A percentile compares a stretch with the other conserved stretches of the same genome.
phyloP scores from a whole-genome alignment of 2,113 vertebrate genomes.

The Mus musculus region DNA sequence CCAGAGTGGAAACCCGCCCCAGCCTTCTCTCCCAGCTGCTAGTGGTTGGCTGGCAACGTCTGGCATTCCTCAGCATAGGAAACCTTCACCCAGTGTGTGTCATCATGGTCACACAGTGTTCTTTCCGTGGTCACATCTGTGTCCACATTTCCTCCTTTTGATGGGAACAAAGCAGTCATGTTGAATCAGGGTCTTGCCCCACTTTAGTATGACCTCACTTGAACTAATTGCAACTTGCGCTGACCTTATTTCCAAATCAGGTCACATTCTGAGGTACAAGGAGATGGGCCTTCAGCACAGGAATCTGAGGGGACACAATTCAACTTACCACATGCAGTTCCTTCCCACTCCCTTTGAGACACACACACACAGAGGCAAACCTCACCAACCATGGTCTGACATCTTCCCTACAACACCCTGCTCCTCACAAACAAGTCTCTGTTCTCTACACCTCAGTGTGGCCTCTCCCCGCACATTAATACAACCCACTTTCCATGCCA shows the following conservation, averaged over 20 bases:
- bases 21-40: background rate
- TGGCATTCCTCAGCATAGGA: background rate
- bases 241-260: constrained; percentile 5
- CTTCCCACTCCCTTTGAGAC: background rate
- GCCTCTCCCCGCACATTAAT: accelerated
- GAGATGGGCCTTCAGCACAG: background rate
- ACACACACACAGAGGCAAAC: background rate
- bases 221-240: background rate
- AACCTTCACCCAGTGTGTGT: background rate
- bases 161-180: background rate
- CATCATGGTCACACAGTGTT: background rate
- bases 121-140: background rate
- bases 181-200: background rate
- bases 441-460: background rate
- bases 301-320: background rate
- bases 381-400: background rate
- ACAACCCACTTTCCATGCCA: background rate
- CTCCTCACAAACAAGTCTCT: background rate
- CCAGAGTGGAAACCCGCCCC: background rate
- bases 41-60: background rate
- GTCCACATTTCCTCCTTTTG: background rate
- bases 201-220: background rate
- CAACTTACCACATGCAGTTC: background rate
- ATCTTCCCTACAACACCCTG: too few species aligned
- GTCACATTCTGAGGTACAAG: background rate